Base-by-base conservation (phyloP, 2,797 vertebrate species). In the Dallia pectoralis region DNA sequence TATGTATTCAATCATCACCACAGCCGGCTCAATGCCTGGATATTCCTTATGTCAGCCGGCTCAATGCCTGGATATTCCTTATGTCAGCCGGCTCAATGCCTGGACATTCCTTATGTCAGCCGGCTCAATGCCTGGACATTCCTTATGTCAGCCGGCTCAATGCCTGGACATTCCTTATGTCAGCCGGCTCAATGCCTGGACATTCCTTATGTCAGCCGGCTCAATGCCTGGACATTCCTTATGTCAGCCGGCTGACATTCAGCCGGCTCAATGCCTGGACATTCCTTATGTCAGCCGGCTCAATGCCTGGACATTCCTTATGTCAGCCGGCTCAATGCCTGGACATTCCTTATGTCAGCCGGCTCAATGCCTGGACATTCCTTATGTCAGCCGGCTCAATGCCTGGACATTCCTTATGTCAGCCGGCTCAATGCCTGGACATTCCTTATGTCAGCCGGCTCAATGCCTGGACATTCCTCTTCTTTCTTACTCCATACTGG, bases 401-500 rank as follows among this genome's bases (percentile, higher is more conserved):
- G 77, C 79, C 68, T 75, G 74, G 48, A 72, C 78, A 72, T 74
- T n/a, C n/a, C n/a, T n/a, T n/a, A n/a, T n/a, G n/a, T n/a, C 36
- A 71, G 73, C 76, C 64, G 65, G 76, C 74, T 85, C 71, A 72
- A 79, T 81, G 77, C 79, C 68, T 75, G 74, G 48, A 72, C 78
- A 72, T 74, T n/a, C n/a, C n/a, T n/a, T n/a, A n/a, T n/a, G n/a
- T n/a, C 36, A 71, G 73, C 76, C 64, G 65, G 76, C 74, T 85
- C 71, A 72, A 79, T 81, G 77, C 79, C 68, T 75, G 74, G 48
- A 72, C 78, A 36, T 66, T 56, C 71, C 82, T 83, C 77, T 74
- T 44, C 62, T 73, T 79, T 77, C 84, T 76, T 76, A 71, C 30
- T 71, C 83, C 82, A 81, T 82, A 78, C 74, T 82, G 74, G 72